Base-by-base conservation (phyloP, 2,888 invertebrate genomes). In the Eupithecia abbreviata region DNA sequence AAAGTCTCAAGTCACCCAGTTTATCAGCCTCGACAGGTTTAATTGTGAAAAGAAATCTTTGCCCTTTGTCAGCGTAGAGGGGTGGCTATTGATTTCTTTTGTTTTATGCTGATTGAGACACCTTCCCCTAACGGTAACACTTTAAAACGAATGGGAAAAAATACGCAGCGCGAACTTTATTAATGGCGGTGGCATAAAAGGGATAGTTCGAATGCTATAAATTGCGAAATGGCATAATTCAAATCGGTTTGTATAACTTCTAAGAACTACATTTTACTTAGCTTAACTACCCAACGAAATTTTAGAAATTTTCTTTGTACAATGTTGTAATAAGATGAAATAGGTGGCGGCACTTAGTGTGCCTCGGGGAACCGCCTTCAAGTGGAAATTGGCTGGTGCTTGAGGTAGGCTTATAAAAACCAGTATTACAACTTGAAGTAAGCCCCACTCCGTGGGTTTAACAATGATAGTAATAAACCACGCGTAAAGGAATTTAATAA, bases 101-200 rank as follows among this genome's bases (percentile, higher is more conserved):
- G 95, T 95, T 95, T 95, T 95, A 95, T 95, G 95, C 94, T 95
- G 95, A 95, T 95, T 95, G 95, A 93, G 95, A 94, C 95, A 95
- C 95, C 95, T 95, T 93, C 88, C 90, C 89, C 87, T 90, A 88
- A 88, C 91, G 93, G 77, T 65, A 73, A 75, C 93, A 93, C 91
- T 93, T 93, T 93, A 86, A 90, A 91, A 90, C 88, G 90, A 90
- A 91, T 89, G 86, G 85, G 84, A 88, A 90, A 88, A 90, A 89
- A 84, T 82, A 85, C 82, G 85, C 82, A 82, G 82, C 75, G 82
- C 82, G 84, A 87, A 83, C 80, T 81, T 84, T 86, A 81, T 84
- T 85, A 83, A 86, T 81, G 81, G 77, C 72, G 74, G 77, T 75
- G 75, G 75, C 51, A 77, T 78, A 76, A 75, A 76, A 42, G 77